phyloP scores from a whole-genome alignment of 1,140 invertebrate species.

The Zaprionus capensis region DNA sequence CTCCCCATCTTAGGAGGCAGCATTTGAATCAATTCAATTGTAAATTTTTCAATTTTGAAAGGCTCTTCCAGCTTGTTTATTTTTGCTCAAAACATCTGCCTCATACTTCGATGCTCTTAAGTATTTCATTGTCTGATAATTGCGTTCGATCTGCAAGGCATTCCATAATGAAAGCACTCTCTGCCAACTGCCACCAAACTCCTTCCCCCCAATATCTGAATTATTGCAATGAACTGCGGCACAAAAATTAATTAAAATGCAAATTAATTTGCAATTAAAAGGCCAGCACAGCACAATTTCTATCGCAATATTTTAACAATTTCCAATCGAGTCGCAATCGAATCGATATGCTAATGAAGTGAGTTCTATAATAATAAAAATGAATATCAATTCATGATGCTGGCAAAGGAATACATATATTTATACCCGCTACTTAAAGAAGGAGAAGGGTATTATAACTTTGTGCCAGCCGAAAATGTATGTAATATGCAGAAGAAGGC shows the following conservation, averaged over 20 bases:
- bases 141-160: conserved; percentile 50
- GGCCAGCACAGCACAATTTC: conserved; percentile 33
- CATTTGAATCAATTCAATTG: conserved; percentile 58
- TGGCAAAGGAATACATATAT: conserved; percentile 6
- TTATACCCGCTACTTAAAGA: too few relatives aligned
- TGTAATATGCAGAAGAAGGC: too few relatives aligned
- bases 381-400: neutral
- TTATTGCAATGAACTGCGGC: conserved; percentile 17
- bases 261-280: conserved; percentile 75
- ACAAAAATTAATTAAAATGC: conserved; percentile 74
- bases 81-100: conserved; percentile 52
- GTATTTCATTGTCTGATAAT: conserved; percentile 59
- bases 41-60: conserved; percentile 55
- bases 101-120: conserved; percentile 8
- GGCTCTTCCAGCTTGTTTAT: conserved; percentile 24
- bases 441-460: too few relatives aligned
- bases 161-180: conserved; percentile 21
- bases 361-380: neutral
- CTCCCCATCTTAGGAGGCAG: neutral
- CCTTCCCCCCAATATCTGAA: conserved; percentile 1
- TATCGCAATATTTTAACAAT: conserved; percentile 17
- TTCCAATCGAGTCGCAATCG: conserved; percentile 14
- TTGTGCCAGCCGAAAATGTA: too few relatives aligned
- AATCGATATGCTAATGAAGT: conserved; percentile 36
- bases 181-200: neutral